Base-by-base conservation (phyloP, 2,113 vertebrate species). In the Heterocephalus glaber region DNA sequence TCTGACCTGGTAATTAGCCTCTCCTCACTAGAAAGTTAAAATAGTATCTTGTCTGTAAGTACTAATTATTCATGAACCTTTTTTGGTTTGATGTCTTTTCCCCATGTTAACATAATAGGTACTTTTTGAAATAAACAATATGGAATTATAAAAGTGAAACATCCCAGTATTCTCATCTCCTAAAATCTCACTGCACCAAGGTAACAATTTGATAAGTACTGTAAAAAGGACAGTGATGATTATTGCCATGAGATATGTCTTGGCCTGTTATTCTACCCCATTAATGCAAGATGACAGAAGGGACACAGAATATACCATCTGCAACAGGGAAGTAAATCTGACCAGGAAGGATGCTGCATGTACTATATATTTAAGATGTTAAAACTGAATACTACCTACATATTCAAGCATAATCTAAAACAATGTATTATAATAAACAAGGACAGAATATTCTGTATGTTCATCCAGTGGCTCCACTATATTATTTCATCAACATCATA, bases 41-140 rank as follows among this genome's bases (percentile, higher is more conserved):
- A 30, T 68, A 74, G 38, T 89, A 88, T 80, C 41, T 58, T 85
- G 13, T 68, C 41, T 63, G n/a, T 77, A 86, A 90, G 54, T 70
- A 49, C 14, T 60, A 90, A 90, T 44, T 89, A 95, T 7, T 80
- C 44, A 65, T 38, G 35, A 84, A 65, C 61, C 66, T 90, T 83
- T 77, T 90, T 41, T 44, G 28, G 66, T 89, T 95, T 89, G 17
- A 26, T 83, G 8, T 6, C 52, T 70, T 95, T 89, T 33, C 41
- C 49, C 20, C 84, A 61, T 80, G 63, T 68, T 44, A 96, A 95
- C 65, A 16, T 47, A 95, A 92, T 33, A 87, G 35, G 41, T 83
- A 33, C 33, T 95, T 89, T 28, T 20, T 96, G 20, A 93, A 93
- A 95, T 91, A 95, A 91, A 91, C 22, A 70, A 90, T 66, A 95